These are phyloP conservation scores for Hydraecia micacea DNA, from an alignment of 2,888 invertebrate species.

Conservation along the genomic window DNA sequence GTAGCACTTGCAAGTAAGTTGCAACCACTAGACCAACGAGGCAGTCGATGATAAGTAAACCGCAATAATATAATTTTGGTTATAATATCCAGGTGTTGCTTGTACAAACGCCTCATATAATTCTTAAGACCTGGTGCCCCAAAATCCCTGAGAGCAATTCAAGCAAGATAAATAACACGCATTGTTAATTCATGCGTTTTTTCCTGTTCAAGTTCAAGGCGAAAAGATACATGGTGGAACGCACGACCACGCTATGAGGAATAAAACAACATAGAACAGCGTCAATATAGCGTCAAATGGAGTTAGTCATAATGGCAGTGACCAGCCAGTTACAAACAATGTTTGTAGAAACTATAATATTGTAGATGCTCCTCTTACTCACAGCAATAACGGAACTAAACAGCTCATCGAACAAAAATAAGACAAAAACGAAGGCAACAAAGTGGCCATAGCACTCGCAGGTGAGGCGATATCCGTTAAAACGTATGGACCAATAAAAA, in stretches of 20 bases:
- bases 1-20: too few species aligned
- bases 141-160: neutral
- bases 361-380: conserved; percentile 4
- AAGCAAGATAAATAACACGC: neutral
- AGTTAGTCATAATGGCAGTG: conserved; percentile 23
- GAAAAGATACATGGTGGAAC: neutral
- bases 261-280: conserved; percentile 20
- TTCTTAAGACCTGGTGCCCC: neutral
- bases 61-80: too few species aligned
- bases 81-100: too few species aligned
- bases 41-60: too few species aligned
- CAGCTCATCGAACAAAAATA: conserved; percentile 20
- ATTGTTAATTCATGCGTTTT: conserved; percentile 6
- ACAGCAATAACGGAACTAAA: conserved; percentile 45
- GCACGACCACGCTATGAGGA: neutral
- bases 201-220: conserved; percentile 14
- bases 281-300: conserved; percentile 4
- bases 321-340: neutral
- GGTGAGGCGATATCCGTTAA: conserved; percentile 53
- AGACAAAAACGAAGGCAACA: conserved; percentile 23
- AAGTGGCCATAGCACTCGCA: conserved; percentile 32
- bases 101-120: neutral
- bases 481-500: conserved; percentile 43
- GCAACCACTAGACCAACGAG: neutral
- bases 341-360: neutral